Percentiles rank a stretch among this genome's conserved stretches.
Conservation (phyloP, 2,888 invertebrate species). For the Harpalus rubripes region DNA sequence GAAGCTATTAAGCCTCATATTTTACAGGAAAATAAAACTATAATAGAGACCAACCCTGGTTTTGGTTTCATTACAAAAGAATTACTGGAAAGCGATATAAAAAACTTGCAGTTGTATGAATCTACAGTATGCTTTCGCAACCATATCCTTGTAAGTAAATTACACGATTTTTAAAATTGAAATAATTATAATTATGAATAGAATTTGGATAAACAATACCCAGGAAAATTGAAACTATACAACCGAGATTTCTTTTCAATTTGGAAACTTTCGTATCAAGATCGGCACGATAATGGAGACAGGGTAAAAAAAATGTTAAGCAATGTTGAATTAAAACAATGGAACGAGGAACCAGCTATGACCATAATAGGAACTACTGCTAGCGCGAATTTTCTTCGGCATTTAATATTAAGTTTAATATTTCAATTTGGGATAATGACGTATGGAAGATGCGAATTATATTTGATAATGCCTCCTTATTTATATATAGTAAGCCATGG, state of each 20-base stretch:
- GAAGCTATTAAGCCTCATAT: slow-evolving; percentile 70
- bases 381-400: slow-evolving; percentile 80
- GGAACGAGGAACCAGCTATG: slow-evolving; percentile 79
- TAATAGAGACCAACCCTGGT: slow-evolving; percentile 85
- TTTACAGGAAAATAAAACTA: slow-evolving; percentile 68
- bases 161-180: slow-evolving; percentile 50
- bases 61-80: slow-evolving; percentile 82
- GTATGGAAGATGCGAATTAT: slow-evolving; percentile 83
- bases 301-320: slow-evolving; percentile 79
- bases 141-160: slow-evolving; percentile 76
- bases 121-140: slow-evolving; percentile 78
- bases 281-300: slow-evolving; percentile 80
- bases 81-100: slow-evolving; percentile 79
- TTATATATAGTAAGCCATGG: slow-evolving; percentile 80
- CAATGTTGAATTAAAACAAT: slow-evolving; percentile 77
- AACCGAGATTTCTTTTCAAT: slow-evolving; percentile 81
- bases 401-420: slow-evolving; percentile 81
- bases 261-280: slow-evolving; percentile 80
- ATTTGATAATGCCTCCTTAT: slow-evolving; percentile 81
- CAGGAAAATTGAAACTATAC: slow-evolving; percentile 77
- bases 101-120: slow-evolving; percentile 82
- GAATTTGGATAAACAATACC: slow-evolving; percentile 76
- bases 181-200: slow-evolving; percentile 70
- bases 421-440: slow-evolving; percentile 80
- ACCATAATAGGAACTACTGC: slow-evolving; percentile 82